phyloP scores from a whole-genome alignment of 2,888 invertebrate species.

The Synergus laeviventris region DNA sequence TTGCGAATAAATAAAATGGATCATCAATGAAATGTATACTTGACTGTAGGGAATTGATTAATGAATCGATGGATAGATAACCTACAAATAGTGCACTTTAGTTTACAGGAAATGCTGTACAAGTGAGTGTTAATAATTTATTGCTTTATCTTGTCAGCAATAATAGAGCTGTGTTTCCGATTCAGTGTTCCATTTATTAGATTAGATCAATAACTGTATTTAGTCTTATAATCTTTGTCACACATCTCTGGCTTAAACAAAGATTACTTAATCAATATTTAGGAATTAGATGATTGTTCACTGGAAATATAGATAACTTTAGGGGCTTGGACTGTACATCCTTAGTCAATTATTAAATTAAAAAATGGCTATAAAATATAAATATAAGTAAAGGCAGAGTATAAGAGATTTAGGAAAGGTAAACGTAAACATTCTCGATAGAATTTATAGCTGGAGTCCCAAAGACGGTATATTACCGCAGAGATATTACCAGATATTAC shows the following conservation, averaged over 20 bases:
- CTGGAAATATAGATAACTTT: not conserved
- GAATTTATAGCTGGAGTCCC: too few relatives aligned
- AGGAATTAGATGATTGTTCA: not conserved
- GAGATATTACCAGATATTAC: too few relatives aligned
- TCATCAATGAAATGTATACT: not conserved
- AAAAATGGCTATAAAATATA: too few relatives aligned
- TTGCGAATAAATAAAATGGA: too few relatives aligned
- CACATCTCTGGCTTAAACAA: not conserved
- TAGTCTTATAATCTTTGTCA: not conserved
- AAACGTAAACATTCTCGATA: too few relatives aligned
- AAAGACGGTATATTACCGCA: too few relatives aligned
- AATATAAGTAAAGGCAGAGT: too few relatives aligned
- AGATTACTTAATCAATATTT: not conserved
- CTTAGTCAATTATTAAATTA: too few relatives aligned
- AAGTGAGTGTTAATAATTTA: not conserved
- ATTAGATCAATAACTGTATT: not conserved
- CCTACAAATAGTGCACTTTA: not conserved
- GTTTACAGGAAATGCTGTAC: not conserved
- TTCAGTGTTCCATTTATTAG: not conserved
- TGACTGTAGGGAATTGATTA: not conserved
- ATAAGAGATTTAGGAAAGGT: too few relatives aligned
- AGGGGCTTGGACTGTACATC: too few relatives aligned
- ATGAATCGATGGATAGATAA: not conserved
- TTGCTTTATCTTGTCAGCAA: not conserved
- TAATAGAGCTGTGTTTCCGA: not conserved